phyloP scores from a whole-genome alignment of 2,888 invertebrate species.

The Hyposoter didymator region DNA sequence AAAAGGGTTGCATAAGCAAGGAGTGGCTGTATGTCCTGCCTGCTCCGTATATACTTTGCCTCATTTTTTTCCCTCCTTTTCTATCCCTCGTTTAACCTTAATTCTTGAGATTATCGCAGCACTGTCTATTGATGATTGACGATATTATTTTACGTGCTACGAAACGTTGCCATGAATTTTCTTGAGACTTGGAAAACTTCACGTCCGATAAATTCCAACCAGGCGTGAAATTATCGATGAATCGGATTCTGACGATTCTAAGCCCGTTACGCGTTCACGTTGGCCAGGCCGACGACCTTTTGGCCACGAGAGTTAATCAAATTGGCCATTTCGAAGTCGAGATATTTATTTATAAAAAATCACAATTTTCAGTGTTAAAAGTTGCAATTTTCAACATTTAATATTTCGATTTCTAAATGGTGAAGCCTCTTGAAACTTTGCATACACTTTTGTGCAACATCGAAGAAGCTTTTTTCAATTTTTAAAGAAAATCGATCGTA shows the following conservation, averaged over 20 bases:
- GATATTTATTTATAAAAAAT: too few species aligned
- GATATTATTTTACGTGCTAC: not conserved
- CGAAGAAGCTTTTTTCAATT: too few species aligned
- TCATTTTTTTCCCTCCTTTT: constrained; percentile 3
- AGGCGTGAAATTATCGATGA: constrained; percentile 37
- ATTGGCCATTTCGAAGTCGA: too few species aligned
- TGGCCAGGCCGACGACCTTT: too few species aligned
- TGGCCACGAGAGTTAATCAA: too few species aligned
- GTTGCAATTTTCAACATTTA: too few species aligned
- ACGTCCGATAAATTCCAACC: constrained; percentile 23
- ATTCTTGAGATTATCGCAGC: constrained; percentile 6
- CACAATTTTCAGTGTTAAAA: too few species aligned
- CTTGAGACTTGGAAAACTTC: not conserved
- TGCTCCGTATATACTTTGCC: constrained; percentile 27
- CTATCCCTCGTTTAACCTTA: constrained; percentile 12
- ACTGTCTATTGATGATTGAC: constrained; percentile 14
- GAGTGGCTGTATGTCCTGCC: constrained; percentile 76
- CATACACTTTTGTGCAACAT: too few species aligned
- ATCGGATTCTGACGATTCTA: not conserved
- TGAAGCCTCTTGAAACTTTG: too few species aligned
- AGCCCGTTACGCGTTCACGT: not conserved
- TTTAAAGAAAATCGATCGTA: too few species aligned
- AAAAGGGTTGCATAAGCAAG: constrained; percentile 78
- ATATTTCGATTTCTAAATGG: too few species aligned
- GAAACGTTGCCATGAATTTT: constrained; percentile 1